These are phyloP conservation scores for Ctenopoma multispine DNA, from an alignment of 2,797 vertebrate genomes.

Conservation along the genomic window DNA sequence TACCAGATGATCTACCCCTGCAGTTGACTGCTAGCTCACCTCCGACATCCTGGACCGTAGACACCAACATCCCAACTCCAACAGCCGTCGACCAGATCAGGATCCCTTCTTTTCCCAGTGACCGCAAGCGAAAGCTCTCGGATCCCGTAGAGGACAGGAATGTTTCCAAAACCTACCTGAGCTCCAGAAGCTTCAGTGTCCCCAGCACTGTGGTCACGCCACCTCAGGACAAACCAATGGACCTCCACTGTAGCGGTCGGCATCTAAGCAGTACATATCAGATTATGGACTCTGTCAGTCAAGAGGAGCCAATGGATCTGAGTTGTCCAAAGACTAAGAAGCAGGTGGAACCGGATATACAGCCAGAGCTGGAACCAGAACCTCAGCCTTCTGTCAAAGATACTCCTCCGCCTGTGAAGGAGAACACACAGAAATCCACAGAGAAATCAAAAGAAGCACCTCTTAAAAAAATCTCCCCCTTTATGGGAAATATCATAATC, in stretches of 20 bases:
- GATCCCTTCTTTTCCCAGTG: constrained; percentile 74
- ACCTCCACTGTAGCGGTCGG: constrained; percentile 77
- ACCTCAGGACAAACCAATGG: constrained; percentile 86
- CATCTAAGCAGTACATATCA: constrained; percentile 58
- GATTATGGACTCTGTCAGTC: constrained; percentile 81
- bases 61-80: constrained; percentile 65
- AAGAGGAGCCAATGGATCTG: constrained; percentile 97
- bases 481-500: constrained; percentile 98
- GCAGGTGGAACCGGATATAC: constrained; percentile 44
- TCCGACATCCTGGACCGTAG: constrained; percentile 80
- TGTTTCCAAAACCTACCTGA: constrained; percentile 87
- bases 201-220: constrained; percentile 82
- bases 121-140: constrained; percentile 92
- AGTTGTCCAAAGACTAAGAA: constrained; percentile 91
- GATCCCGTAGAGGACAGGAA: constrained; percentile 85
- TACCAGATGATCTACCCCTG: constrained; percentile 84
- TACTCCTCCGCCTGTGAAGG: constrained; percentile 16
- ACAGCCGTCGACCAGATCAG: constrained; percentile 74
- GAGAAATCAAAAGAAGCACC: constrained; percentile 83
- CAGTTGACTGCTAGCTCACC: constrained; percentile 91
- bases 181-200: constrained; percentile 89
- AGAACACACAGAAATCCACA: constrained; percentile 55
- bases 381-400: constrained; percentile 46
- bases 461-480: constrained; percentile 88
- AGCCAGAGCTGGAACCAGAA: constrained; percentile 30